Evolutionary conservation across 1,140 invertebrate genomes (phyloP), one percentile per base, ranked within the genome.

Genomic region (Zaprionus lachaisei): DNA sequence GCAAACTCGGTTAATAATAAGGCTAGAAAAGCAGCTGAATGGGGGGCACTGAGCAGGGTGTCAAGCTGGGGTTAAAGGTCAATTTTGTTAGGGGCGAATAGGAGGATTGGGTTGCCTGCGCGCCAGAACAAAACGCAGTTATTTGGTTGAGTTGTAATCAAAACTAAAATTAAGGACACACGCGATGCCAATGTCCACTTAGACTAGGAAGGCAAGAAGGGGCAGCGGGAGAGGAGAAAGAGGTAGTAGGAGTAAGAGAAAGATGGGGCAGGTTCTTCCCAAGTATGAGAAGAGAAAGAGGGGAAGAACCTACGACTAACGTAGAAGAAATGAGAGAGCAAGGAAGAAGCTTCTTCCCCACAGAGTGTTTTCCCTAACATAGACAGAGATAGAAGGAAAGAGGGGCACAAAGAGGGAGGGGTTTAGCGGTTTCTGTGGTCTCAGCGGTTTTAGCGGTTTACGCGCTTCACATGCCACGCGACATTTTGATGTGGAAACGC

Each of bases 151-250:
- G 62, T 28, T 37, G 75, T 83, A 90, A 89, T 89, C 85, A 85
- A 79, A 85, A 76, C 81, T 74, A 26, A 75, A 84, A 90, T 91
- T 91, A 80, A 81, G 84, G 72, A 91, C 84, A 91, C 85, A 91
- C 84, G 84, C 84, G 81, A 90, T 64, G 66, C 47, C 61, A 70
- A 69, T 57, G 66, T 65, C 58, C 73, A 56, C 41, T 64, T 34
- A 54, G 31, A 11, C 31, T 3, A 20, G n/a, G 15, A 28, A 20
- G 5, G n/a, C 20, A 44, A 11, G 24, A 58, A 28, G 31, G 51
- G 47, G n/a, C 22, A 41, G 28, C 2, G 6, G 11, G 15, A 22
- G 17, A 24, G 7, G 51, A 63, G 22, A 11, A 38, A 26, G 38
- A 56, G 37, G 28, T 6, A 26, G 5, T 26, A 28, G 28, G 6